phyloP scores from a whole-genome alignment of 2,113 vertebrate genomes.

The Eulemur rufifrons region DNA sequence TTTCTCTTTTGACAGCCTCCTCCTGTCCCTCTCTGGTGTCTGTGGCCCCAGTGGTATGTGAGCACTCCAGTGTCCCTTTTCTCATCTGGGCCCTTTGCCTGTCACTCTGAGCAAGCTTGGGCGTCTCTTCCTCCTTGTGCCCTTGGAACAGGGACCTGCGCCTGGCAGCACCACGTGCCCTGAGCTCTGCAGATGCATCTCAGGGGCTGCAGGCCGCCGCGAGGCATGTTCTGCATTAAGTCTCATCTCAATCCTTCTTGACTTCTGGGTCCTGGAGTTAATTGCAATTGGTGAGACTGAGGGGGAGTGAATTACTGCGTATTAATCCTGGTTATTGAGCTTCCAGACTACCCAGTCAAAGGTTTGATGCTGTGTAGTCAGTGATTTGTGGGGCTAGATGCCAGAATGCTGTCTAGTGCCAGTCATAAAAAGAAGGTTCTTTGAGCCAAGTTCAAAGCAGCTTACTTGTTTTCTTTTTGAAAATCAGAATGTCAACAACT shows the following conservation, averaged over 20 bases:
- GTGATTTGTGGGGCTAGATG: not conserved
- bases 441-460: not conserved
- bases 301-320: not conserved
- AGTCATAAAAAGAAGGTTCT: not conserved
- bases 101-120: fast-evolving
- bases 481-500: not conserved
- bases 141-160: not conserved
- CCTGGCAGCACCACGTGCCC: not conserved
- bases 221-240: not conserved
- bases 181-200: conserved; percentile 35
- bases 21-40: not conserved
- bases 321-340: not conserved
- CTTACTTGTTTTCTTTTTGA: not conserved
- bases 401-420: not conserved
- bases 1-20: not conserved
- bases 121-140: not conserved
- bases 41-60: not conserved
- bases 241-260: not conserved
- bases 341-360: not conserved
- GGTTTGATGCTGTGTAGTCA: not conserved
- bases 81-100: not conserved
- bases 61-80: not conserved
- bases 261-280: not conserved
- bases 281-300: not conserved
- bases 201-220: conserved; percentile 57